phyloP scores from a whole-genome alignment of 2,113 vertebrate species.

The Apus apus region DNA sequence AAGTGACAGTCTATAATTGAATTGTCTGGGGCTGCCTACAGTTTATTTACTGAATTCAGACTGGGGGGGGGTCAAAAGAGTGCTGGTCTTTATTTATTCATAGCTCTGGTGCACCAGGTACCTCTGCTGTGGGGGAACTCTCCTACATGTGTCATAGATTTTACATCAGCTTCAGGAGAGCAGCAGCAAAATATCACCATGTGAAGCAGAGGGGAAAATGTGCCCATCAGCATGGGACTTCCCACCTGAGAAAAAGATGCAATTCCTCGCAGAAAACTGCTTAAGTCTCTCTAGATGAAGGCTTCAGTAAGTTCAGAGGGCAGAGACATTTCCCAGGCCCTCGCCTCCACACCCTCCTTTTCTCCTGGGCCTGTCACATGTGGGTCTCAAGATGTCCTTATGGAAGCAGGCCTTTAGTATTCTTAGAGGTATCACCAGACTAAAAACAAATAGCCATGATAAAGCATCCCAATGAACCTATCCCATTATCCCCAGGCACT shows the following conservation, averaged over 20 bases:
- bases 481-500: rapidly evolving
- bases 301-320: background rate
- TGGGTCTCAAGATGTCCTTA: background rate
- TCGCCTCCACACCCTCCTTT: background rate
- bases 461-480: background rate
- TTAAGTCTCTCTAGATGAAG: background rate
- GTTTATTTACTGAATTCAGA: conserved; percentile 44
- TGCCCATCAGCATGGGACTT: background rate
- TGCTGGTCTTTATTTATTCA: background rate
- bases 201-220: rapidly evolving
- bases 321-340: background rate
- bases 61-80: background rate
- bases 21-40: background rate
- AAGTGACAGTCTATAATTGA: conserved; percentile 39
- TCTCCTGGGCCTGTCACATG: background rate
- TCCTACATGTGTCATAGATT: background rate
- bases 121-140: background rate
- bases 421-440: background rate
- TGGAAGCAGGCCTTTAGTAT: background rate
- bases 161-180: background rate
- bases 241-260: background rate
- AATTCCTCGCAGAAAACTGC: rapidly evolving
- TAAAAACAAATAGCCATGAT: background rate
- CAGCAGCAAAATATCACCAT: background rate
- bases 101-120: background rate